A percentile compares a stretch with the other conserved stretches of the same genome.
These are phyloP conservation scores for Myopa testacea DNA, from an alignment of 2,888 invertebrate species.

Conservation along the genomic window DNA sequence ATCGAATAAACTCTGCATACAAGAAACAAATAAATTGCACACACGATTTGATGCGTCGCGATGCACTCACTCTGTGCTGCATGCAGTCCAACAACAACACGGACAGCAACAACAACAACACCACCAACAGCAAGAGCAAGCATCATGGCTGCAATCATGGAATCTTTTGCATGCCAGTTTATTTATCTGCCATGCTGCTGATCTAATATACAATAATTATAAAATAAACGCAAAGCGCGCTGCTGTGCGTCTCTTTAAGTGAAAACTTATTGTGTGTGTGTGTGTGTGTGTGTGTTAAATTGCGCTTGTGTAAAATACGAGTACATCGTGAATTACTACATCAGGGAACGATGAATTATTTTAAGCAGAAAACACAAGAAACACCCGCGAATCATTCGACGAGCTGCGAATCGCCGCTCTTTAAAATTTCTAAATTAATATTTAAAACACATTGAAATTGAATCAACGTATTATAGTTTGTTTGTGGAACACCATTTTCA, in stretches of 20 bases:
- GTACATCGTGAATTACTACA: conserved; percentile 25
- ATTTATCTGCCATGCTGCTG: conserved; percentile 47
- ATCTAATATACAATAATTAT: conserved; percentile 51
- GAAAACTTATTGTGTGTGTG: background rate
- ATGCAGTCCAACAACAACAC: no score
- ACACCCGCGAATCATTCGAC: no score
- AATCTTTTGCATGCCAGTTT: conserved; percentile 35
- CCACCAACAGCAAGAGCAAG: no score
- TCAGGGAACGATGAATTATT: conserved; percentile 29
- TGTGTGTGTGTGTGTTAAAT: conserved; percentile 9
- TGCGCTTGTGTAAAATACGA: background rate
- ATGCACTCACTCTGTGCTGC: no score
- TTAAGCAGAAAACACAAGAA: background rate
- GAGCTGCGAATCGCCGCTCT: no score
- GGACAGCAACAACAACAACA: no score
- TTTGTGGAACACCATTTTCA: no score
- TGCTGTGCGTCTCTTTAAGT: background rate
- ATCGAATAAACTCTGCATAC: background rate
- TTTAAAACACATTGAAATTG: no score
- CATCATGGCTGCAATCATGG: background rate
- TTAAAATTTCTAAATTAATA: no score
- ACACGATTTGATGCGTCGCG: no score
- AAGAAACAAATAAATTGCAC: no score
- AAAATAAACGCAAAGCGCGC: background rate
- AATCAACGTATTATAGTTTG: no score